Percentiles rank a stretch among this genome's conserved stretches.
These are phyloP conservation scores for Xenentodon cancila DNA, from an alignment of 2,797 vertebrate species.

Conservation along the genomic window DNA sequence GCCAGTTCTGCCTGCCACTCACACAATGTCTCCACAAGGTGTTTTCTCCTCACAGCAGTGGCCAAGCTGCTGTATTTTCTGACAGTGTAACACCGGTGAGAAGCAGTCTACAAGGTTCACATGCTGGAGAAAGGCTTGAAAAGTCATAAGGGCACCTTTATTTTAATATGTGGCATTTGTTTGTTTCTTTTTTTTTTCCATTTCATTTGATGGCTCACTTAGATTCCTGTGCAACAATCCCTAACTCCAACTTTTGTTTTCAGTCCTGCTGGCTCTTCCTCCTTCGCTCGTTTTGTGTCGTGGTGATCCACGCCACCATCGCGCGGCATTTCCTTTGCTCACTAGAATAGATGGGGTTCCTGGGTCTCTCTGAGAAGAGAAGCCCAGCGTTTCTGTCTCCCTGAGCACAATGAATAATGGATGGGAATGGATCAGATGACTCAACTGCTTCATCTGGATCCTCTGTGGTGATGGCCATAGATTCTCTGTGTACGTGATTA, in stretches of 20 bases:
- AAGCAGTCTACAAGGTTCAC: constrained; percentile 37
- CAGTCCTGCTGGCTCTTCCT: constrained; percentile 11
- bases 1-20: constrained; percentile 81
- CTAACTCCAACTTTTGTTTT: constrained; percentile 48
- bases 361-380: constrained; percentile 68
- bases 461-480: constrained; percentile 70
- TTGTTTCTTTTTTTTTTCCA: not conserved
- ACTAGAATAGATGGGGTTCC: constrained; percentile 72
- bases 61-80: constrained; percentile 58
- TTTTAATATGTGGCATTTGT: not conserved
- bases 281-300: constrained; percentile 29
- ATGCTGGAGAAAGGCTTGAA: constrained; percentile 39
- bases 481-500: constrained; percentile 40
- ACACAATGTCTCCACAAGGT: constrained; percentile 72
- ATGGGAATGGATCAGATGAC: constrained; percentile 79
- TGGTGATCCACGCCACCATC: constrained; percentile 50
- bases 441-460: constrained; percentile 76
- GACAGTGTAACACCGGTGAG: constrained; percentile 38
- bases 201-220: constrained; percentile 29
- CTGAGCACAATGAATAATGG: constrained; percentile 78
- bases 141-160: constrained; percentile 31
- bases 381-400: constrained; percentile 60
- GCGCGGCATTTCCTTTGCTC: constrained; percentile 65
- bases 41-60: constrained; percentile 58
- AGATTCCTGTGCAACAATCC: constrained; percentile 13